Evolutionary conservation across 2,113 vertebrate species (phyloP), one percentile per base, ranked within the genome.

Genomic region (Cynopterus brachyotis): DNA sequence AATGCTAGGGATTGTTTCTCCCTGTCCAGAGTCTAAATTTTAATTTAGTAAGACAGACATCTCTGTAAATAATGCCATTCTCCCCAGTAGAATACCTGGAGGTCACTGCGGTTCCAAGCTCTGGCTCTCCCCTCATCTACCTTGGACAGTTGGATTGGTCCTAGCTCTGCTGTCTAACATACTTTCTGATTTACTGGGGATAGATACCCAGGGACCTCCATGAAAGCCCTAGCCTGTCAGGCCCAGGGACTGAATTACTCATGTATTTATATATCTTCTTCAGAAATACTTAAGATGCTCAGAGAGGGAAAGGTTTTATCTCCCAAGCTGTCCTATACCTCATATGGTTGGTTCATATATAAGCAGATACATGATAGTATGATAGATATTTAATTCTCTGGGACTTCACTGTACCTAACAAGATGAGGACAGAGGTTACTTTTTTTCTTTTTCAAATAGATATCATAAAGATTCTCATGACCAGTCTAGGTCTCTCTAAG

Each of bases 311-410:
- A 88, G 55, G 10, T 26, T 67, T 94, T 81, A 42, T 82, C 26
- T 91, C 57, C 10, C 9, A 47, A 89, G 30, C 10, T 45, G 22
- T 55, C 20, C 12, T 66, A 5, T 2, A 1, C 20, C 53, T 95
- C 62, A 64, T 24, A 19, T n/a, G 26, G 3, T 45, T 94, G 66
- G 40, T 90, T 85, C 11, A 22, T n/a, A 37, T 47, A 2, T 73
- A 69, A 30, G 20, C 32, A 92, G 82, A 62, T 50, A 69, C 1
- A 30, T 62, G 67, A 55, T 53, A 40, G 30, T 45, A 45, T 67
- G 9, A 66, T 28, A 94, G 45, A 60, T 37, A 76, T 64, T 92
- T 96, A 91, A 47, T 94, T 96, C 24, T 93, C 35, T 94, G 53
- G 28, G 28, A 16, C 55, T 96, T 76, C 89, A 76, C 69, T 82